These are phyloP conservation scores for Hydrozoanthus gracilis DNA, from an alignment of 92 coral and sea anemone genomes.

Conservation along the genomic window DNA sequence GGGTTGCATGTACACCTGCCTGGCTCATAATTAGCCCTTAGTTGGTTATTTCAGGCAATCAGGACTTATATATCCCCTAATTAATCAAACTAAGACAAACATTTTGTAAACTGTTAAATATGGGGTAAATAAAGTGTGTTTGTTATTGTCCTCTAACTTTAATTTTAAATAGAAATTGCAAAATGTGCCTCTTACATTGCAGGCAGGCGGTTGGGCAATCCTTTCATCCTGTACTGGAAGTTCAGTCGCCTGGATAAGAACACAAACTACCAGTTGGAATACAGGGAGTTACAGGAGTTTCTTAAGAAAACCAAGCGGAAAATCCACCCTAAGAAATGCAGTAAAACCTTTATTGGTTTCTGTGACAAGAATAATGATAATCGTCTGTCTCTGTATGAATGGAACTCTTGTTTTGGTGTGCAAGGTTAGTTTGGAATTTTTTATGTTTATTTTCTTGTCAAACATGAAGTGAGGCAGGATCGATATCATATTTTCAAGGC, in stretches of 20 bases:
- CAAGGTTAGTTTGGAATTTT: constrained; percentile 62
- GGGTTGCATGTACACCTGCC: too few species aligned
- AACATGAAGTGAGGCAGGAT: background rate
- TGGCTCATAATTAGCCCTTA: too few species aligned
- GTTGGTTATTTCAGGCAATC: too few species aligned
- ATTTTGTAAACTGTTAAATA: background rate
- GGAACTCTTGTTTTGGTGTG: constrained; percentile 91
- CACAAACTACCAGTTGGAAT: constrained; percentile 74
- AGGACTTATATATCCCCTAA: too few species aligned
- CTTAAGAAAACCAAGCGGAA: constrained; percentile 77
- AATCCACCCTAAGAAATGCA: constrained; percentile 90
- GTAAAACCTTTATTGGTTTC: constrained; percentile 86
- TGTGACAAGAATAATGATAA: constrained; percentile 82
- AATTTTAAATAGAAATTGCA: too few species aligned
- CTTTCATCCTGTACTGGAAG: constrained; percentile 84
- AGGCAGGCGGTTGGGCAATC: constrained; percentile 73
- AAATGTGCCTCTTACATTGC: constrained; percentile 5
- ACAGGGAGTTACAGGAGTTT: constrained; percentile 72
- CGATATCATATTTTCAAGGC: background rate
- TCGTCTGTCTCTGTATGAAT: constrained; percentile 80
- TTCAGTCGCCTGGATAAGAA: constrained; percentile 81
- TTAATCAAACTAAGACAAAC: background rate
- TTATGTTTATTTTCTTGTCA: background rate
- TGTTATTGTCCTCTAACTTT: too few species aligned
- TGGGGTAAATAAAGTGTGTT: too few species aligned